Conservation (phyloP, 2,888 invertebrate genomes). For the Suillia variegata region DNA sequence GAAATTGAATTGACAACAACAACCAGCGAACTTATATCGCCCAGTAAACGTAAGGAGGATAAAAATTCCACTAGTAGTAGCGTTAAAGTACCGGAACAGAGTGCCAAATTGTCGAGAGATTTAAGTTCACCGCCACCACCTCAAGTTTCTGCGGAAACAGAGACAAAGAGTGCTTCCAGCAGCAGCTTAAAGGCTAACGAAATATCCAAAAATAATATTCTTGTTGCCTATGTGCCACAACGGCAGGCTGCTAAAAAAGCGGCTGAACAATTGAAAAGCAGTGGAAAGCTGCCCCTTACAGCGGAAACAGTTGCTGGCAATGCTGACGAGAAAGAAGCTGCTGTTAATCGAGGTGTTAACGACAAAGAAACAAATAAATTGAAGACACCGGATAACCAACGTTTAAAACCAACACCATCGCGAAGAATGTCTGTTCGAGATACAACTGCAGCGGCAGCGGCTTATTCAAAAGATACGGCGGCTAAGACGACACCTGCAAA, state of each 20-base stretch:
- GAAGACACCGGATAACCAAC: conserved; percentile 56
- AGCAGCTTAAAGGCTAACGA: conserved; percentile 46
- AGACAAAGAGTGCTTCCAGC: conserved; percentile 26
- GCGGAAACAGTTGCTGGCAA: conserved; percentile 16
- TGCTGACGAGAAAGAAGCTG: conserved; percentile 18
- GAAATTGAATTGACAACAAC: not conserved
- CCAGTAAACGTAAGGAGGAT: conserved; percentile 25
- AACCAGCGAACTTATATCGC: conserved; percentile 17
- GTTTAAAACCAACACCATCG: conserved; percentile 30
- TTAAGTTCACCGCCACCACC: conserved; percentile 17
- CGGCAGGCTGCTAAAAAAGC: conserved; percentile 90
- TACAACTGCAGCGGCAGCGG: conserved; percentile 6
- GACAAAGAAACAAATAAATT: conserved; percentile 42
- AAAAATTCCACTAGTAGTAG: conserved; percentile 4
- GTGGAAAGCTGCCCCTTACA: conserved; percentile 68
- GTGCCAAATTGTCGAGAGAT: conserved; percentile 9
- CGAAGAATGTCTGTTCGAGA: conserved; percentile 42
- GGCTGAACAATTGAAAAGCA: conserved; percentile 86
- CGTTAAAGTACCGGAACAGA: not conserved
- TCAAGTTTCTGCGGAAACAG: conserved; percentile 28
- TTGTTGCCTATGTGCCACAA: conserved; percentile 85
- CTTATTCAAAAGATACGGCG: conserved; percentile 1
- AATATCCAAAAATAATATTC: conserved; percentile 62
- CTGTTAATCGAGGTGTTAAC: conserved; percentile 38
- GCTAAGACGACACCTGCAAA: conserved; percentile 25